Percentiles rank a stretch among this genome's conserved stretches.
These are phyloP conservation scores for Bathybates hornii DNA, from an alignment of 2,113 vertebrate genomes.

Conservation along the genomic window DNA sequence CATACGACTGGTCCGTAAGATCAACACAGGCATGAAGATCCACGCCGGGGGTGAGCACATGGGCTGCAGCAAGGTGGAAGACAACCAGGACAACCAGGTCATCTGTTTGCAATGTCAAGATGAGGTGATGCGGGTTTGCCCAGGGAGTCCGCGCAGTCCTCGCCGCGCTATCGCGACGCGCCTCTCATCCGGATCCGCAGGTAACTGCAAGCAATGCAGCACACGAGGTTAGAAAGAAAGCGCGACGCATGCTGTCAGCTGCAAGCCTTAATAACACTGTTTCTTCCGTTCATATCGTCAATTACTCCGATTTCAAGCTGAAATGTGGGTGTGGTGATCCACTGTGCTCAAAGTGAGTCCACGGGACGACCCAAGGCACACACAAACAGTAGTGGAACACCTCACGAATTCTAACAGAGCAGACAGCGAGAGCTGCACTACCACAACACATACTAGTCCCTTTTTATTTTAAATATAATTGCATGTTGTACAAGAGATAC, in stretches of 20 bases:
- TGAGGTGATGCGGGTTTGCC: conserved; percentile 27
- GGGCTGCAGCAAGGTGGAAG: conserved; percentile 52
- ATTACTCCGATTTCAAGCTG: background rate
- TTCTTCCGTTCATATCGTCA: background rate
- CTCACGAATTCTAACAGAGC: background rate
- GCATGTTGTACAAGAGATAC: background rate
- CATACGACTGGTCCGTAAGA: conserved; percentile 33
- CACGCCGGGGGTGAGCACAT: conserved; percentile 43
- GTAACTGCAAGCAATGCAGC: background rate
- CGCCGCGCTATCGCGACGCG: conserved; percentile 34
- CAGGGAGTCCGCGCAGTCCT: conserved; percentile 59
- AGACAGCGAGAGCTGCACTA: background rate
- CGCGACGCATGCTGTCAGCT: background rate
- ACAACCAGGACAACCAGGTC: conserved; percentile 16
- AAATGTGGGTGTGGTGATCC: background rate
- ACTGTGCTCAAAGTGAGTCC: background rate
- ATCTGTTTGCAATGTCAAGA: conserved; percentile 41
- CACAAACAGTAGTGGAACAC: background rate
- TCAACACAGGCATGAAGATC: conserved; percentile 41
- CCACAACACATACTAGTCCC: background rate
- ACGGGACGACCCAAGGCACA: background rate
- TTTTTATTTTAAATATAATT: background rate
- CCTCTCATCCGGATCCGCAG: conserved; percentile 59
- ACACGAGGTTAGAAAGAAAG: background rate
- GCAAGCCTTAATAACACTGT: background rate